phyloP scores from a whole-genome alignment of 2,888 invertebrate genomes.

The Idaea straminata region DNA sequence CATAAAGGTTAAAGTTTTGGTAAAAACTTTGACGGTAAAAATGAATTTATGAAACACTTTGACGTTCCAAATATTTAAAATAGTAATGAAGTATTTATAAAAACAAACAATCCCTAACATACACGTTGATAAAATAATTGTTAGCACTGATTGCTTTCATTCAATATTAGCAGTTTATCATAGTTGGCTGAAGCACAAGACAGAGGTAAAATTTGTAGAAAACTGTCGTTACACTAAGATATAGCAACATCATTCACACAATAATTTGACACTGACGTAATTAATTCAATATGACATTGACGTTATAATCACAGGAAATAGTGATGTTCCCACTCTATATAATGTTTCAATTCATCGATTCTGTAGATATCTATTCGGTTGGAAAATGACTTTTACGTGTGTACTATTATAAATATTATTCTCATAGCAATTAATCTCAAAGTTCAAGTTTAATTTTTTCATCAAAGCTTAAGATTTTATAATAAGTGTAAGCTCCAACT shows the following conservation, averaged over 20 bases:
- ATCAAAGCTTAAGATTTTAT: too few species aligned
- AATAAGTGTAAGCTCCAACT: too few species aligned
- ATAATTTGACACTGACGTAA: neutral
- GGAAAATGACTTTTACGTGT: neutral
- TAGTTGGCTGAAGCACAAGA: neutral
- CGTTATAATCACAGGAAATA: neutral
- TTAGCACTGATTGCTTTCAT: too few species aligned
- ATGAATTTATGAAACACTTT: neutral
- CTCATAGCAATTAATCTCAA: too few species aligned
- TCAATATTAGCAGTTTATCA: too few species aligned
- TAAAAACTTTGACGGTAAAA: neutral
- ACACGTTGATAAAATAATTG: too few species aligned
- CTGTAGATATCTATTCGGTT: neutral
- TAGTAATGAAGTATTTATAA: too few species aligned
- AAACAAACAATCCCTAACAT: too few species aligned
- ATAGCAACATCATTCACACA: neutral
- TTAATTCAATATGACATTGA: neutral
- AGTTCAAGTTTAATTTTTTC: too few species aligned
- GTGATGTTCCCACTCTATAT: neutral
- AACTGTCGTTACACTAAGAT: neutral
- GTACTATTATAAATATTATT: too few species aligned
- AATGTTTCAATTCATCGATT: neutral
- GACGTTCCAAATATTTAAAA: neutral
- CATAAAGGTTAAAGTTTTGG: too few species aligned
- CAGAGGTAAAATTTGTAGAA: neutral